Base-by-base conservation (phyloP, 2,797 vertebrate genomes). In the Naso thynnoides region DNA sequence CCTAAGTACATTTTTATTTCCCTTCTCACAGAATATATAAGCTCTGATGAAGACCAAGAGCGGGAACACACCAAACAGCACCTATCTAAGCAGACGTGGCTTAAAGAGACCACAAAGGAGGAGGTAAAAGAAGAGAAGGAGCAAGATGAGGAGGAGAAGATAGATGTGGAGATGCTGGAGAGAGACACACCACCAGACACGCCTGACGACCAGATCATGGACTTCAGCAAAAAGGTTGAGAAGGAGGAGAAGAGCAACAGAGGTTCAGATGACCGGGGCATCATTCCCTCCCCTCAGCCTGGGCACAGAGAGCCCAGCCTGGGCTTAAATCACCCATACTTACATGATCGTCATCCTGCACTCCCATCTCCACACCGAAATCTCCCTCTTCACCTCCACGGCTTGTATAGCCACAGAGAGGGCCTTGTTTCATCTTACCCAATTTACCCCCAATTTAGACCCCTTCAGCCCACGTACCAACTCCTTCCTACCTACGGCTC, bases 181-280 rank as follows among this genome's bases (percentile, higher is more conserved):
- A 86, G 93, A 73, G 92, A 94, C 88, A 93, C 92, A 0, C 94
- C 94, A 0, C 94, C 94, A 0, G 92, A 92, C 84, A 95, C 94
- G 0, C 93, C 95, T 0, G 92, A 94, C 0, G 89, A 92, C 50
- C 93, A 94, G 59, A 86, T 92, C 8, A 72, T 92, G 89, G 93
- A 95, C 78, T 93, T 92, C 83, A 94, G 91, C 78, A 86, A 66
- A 59, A 94, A 90, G 74, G 41, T 87, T 18, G 81, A 89, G 44
- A 81, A 79, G 45, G 76, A 86, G 8, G 79, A 78, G 59, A 48
- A 55, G 31, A 27, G 16, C 0, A 18, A 83, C 57, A 52, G 66
- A 54, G 74, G 86, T 49, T 44, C 23, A 26, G 71, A 81, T 50
- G 42, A 67, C 29, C 42, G 23, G 24, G 70, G 26, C 19, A 38